Percentiles rank a stretch among this genome's conserved stretches.
Conservation (phyloP, 2,888 invertebrate species). For the Sarcophaga rosellei region DNA sequence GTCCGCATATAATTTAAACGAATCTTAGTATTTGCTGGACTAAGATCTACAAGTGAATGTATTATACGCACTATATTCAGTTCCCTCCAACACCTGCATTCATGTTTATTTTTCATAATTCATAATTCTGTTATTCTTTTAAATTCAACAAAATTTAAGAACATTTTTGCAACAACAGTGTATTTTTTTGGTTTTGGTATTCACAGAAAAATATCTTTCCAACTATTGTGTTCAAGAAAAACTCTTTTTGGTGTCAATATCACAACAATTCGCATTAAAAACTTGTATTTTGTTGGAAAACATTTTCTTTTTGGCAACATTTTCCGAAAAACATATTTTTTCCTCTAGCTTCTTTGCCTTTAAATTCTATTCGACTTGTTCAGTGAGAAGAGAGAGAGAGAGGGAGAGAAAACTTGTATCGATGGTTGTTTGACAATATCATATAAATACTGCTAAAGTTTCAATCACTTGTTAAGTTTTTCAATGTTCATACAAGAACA, state of each 20-base stretch:
- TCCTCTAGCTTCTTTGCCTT: not conserved
- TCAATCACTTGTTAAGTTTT: slow-evolving; percentile 16
- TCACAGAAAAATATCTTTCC: not conserved
- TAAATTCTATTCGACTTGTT: slow-evolving; percentile 8
- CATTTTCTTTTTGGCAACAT: slow-evolving; percentile 26
- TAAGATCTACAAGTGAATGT: no score
- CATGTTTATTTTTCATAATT: no score
- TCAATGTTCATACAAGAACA: not conserved
- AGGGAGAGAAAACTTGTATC: no score
- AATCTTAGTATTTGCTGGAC: no score
- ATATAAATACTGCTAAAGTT: slow-evolving; percentile 36
- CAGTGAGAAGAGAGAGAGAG: not conserved
- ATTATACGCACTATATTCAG: no score
- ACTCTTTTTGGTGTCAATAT: slow-evolving; percentile 37
- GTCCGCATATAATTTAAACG: no score
- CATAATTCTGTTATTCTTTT: no score
- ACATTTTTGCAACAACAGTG: not conserved
- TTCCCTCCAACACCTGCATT: no score
- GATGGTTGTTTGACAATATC: slow-evolving; percentile 23
- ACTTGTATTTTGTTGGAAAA: not conserved
- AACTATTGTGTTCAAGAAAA: not conserved
- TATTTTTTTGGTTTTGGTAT: not conserved
- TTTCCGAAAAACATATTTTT: not conserved
- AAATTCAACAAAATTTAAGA: not conserved
- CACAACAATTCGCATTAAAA: slow-evolving; percentile 20